Evolutionary conservation across 2,888 invertebrate genomes (phyloP).

Genomic region (Polydrusus tereticollis): DNA sequence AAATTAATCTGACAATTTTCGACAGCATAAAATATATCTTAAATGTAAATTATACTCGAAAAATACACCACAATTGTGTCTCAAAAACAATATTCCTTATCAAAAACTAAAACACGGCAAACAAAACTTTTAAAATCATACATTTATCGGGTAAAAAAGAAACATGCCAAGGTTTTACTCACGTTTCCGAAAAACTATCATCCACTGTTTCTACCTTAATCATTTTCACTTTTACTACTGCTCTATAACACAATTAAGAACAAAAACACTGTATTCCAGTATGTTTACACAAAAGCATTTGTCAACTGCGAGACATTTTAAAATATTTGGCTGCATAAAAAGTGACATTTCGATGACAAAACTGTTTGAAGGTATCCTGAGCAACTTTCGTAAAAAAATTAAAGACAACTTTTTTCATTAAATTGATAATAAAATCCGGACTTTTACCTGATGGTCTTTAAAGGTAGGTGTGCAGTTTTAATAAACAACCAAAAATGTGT

Average conservation of each 20-base stretch:
- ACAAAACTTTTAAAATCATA: too few relatives aligned
- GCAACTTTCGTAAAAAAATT: constrained; percentile 20
- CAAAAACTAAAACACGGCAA: too few relatives aligned
- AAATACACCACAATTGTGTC: too few relatives aligned
- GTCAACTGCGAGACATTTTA: background rate
- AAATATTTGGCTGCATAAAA: background rate
- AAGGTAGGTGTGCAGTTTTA: constrained; percentile 1
- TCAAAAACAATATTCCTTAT: too few relatives aligned
- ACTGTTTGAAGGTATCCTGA: constrained; percentile 27
- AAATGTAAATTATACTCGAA: too few relatives aligned
- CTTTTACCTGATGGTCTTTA: background rate
- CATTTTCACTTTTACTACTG: constrained; percentile 16
- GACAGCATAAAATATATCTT: too few relatives aligned
- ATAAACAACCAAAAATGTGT: too few relatives aligned
- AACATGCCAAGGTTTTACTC: background rate
- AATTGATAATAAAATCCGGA: background rate
- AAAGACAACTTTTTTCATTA: background rate
- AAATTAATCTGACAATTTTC: too few relatives aligned
- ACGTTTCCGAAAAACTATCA: background rate
- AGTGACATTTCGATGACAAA: constrained; percentile 17
- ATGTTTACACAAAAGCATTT: constrained; percentile 12
- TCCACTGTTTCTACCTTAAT: background rate
- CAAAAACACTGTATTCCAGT: background rate
- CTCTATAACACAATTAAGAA: background rate
- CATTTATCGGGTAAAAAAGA: background rate